These are phyloP conservation scores for Cataglyphis cursor DNA, from an alignment of 2,888 invertebrate genomes.

Conservation along the genomic window DNA sequence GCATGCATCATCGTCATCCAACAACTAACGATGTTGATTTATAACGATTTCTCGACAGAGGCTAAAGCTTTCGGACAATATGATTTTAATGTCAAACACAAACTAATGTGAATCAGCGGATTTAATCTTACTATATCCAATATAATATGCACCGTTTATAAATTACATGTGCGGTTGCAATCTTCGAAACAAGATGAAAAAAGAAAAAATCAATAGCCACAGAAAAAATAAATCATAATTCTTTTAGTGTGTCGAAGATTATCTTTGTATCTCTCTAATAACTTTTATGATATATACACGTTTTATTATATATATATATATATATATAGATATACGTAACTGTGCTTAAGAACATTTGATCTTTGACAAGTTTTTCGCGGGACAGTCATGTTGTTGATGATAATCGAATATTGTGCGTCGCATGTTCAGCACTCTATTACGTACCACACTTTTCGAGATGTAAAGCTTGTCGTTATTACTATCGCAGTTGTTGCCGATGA, in stretches of 20 bases:
- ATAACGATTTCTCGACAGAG: conserved; percentile 37
- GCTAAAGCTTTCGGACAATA: conserved; percentile 9
- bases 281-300: conserved; percentile 1
- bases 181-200: background rate
- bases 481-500: background rate
- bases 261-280: background rate
- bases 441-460: conserved; percentile 13
- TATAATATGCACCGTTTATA: background rate
- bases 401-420: conserved; percentile 12
- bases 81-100: conserved; percentile 6
- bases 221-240: background rate
- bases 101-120: background rate
- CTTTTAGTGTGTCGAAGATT: background rate
- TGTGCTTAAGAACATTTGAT: conserved; percentile 5
- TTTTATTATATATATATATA: no score
- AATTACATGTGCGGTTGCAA: background rate
- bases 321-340: background rate
- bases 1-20: conserved; percentile 2
- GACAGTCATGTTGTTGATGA: background rate
- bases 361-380: background rate
- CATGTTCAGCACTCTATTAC: background rate
- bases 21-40: conserved; percentile 20
- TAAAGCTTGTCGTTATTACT: conserved; percentile 27
- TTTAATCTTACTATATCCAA: background rate
- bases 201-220: background rate